These are phyloP conservation scores for Phainopepla nitens DNA, from an alignment of 2,113 vertebrate genomes.

Conservation along the genomic window DNA sequence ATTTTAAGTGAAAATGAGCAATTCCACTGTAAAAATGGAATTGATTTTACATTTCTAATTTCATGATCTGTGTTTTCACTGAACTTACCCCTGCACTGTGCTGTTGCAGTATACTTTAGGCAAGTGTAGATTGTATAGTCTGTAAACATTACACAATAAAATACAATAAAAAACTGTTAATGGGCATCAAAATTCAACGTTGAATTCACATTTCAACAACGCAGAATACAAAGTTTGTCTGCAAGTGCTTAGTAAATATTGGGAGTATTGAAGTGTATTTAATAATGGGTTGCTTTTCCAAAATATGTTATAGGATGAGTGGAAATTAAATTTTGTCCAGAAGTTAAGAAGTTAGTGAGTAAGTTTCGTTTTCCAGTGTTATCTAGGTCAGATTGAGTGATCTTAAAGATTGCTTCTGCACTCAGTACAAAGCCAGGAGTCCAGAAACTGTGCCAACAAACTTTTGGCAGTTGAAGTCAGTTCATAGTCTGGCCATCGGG, in stretches of 20 bases:
- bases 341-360: constrained; percentile 12
- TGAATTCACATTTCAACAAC: background rate
- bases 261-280: background rate
- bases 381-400: constrained; percentile 20
- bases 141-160: background rate
- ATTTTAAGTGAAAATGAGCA: background rate
- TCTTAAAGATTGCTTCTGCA: constrained; percentile 1
- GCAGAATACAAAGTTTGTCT: background rate
- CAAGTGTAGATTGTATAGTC: background rate
- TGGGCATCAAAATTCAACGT: background rate
- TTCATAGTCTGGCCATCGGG: constrained; percentile 12
- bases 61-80: background rate
- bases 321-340: background rate
- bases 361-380: background rate
- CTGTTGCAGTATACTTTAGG: background rate
- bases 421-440: background rate
- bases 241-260: background rate
- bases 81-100: background rate
- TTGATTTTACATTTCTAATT: background rate
- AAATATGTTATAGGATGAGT: background rate
- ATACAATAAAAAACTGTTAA: background rate
- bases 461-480: constrained; percentile 16
- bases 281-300: background rate
- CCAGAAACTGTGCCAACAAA: constrained; percentile 14
- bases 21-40: background rate